Evolutionary conservation across 2,888 invertebrate genomes (phyloP).

Genomic region (Meandrusa payeni): DNA sequence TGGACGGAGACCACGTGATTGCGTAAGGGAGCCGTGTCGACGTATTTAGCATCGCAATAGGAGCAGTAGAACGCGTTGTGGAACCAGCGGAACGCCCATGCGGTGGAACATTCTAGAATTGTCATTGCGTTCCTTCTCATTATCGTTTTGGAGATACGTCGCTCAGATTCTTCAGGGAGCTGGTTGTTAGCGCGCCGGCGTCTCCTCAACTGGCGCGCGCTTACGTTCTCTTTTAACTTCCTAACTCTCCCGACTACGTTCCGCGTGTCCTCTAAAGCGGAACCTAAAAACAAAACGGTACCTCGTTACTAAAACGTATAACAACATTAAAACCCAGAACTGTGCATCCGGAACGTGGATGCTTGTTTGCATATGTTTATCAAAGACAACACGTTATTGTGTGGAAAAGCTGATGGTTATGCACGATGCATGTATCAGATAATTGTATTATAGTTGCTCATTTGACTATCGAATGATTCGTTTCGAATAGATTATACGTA

Average conservation of each 20-base stretch:
- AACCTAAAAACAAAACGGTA: slow-evolving; percentile 68
- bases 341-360: too few species aligned
- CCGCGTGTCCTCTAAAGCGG: slow-evolving; percentile 46
- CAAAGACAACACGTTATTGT: too few species aligned
- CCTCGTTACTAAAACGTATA: slow-evolving; percentile 30
- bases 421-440: too few species aligned
- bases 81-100: slow-evolving; percentile 72
- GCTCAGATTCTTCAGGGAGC: slow-evolving; percentile 63
- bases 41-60: slow-evolving; percentile 61
- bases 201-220: slow-evolving; percentile 67
- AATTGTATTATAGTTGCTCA: too few species aligned
- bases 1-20: slow-evolving; percentile 52
- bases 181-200: slow-evolving; percentile 68
- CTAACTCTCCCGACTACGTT: slow-evolving; percentile 50
- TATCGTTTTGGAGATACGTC: slow-evolving; percentile 66
- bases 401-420: too few species aligned
- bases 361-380: too few species aligned
- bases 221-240: slow-evolving; percentile 66
- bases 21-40: slow-evolving; percentile 50
- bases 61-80: slow-evolving; percentile 65
- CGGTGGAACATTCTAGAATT: slow-evolving; percentile 63
- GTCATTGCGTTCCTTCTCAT: slow-evolving; percentile 66
- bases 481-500: too few species aligned
- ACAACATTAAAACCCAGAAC: too few species aligned
- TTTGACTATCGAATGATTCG: too few species aligned